A percentile compares a stretch with the other conserved stretches of the same genome.
These are phyloP conservation scores for Orbicella faveolata DNA, from an alignment of 64 coral and sea anemone genomes.

Conservation along the genomic window DNA sequence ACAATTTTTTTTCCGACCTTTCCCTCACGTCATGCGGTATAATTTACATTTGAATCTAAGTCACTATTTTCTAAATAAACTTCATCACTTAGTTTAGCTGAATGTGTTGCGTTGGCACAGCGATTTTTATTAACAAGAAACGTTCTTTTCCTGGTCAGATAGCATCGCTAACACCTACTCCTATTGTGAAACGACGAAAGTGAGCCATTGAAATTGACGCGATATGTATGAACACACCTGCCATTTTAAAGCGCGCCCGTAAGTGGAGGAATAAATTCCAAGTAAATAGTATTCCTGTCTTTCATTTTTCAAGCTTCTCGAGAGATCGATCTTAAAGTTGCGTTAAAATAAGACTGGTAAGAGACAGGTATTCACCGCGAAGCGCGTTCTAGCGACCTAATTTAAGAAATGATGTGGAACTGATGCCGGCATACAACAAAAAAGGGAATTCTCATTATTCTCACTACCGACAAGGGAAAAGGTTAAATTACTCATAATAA, in stretches of 20 bases:
- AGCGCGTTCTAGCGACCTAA: background rate
- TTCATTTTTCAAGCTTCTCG: no score
- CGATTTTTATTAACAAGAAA: background rate
- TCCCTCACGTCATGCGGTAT: background rate
- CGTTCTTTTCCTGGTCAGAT: background rate
- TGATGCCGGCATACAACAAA: background rate
- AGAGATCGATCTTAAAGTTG: no score
- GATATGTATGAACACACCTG: background rate
- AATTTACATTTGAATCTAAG: background rate
- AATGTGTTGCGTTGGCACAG: background rate
- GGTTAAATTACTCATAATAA: background rate
- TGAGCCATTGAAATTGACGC: background rate
- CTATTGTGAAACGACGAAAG: background rate
- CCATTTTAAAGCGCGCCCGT: no score
- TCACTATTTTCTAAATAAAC: background rate
- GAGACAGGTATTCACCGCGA: background rate
- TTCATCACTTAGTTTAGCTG: background rate
- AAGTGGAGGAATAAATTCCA: no score
- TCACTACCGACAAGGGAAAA: background rate
- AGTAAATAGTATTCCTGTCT: no score
- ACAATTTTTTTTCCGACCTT: background rate
- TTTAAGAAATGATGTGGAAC: background rate
- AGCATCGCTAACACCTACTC: background rate
- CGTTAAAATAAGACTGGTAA: no score
- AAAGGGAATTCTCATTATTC: background rate